Evolutionary conservation across 1,140 invertebrate genomes (phyloP).

Genomic region (Helicoverpa armigera): DNA sequence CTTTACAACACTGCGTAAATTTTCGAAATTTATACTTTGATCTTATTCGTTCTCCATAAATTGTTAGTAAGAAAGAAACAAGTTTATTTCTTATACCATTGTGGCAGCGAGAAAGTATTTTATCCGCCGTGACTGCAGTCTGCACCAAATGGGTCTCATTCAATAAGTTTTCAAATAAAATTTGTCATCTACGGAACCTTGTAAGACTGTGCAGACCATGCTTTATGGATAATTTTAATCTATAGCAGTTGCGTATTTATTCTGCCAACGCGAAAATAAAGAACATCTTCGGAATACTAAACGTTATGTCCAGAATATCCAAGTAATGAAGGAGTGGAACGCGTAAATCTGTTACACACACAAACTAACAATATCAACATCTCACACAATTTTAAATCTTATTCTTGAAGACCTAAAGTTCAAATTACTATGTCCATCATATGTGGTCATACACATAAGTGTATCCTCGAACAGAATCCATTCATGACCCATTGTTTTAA

Average conservation of each 20-base stretch:
- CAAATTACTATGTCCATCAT: background rate
- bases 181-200: conserved; percentile 18
- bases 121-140: no score
- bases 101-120: no score
- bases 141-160: background rate
- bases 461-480: conserved; percentile 33
- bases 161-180: background rate
- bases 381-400: background rate
- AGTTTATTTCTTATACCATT: no score
- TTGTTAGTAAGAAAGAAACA: background rate
- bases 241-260: conserved; percentile 35
- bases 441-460: conserved; percentile 3
- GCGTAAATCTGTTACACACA: background rate
- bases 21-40: conserved; percentile 23
- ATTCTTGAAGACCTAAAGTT: background rate
- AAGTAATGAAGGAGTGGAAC: conserved; percentile 17
- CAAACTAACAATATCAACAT: background rate
- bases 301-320: conserved; percentile 6
- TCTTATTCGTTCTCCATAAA: conserved; percentile 25
- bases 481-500: conserved; percentile 47
- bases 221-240: conserved; percentile 43
- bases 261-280: conserved; percentile 40
- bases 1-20: conserved; percentile 34
- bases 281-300: conserved; percentile 34
- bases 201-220: background rate